Evolutionary conservation across 1,140 invertebrate genomes (phyloP).

Genomic region (Cydia strobilella): DNA sequence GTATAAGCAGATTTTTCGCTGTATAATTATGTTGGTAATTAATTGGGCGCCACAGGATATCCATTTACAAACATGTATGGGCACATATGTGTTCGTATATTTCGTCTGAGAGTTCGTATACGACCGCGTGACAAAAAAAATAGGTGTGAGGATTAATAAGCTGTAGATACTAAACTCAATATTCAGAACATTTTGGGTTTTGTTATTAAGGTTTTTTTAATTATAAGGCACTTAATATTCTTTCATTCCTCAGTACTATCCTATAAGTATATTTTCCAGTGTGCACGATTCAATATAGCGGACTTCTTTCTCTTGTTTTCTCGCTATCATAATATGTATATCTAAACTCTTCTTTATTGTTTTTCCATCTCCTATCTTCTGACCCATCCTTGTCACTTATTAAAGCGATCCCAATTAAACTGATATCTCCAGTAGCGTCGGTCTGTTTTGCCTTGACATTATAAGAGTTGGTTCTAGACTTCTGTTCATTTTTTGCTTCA

Average conservation of each 20-base stretch:
- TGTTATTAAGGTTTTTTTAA: background rate
- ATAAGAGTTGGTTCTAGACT: background rate
- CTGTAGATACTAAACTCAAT: background rate
- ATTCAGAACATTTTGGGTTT: background rate
- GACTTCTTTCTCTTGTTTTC: background rate
- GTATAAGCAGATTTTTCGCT: slow-evolving; percentile 31
- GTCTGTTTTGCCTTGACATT: background rate
- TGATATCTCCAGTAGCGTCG: background rate
- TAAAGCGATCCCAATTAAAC: background rate
- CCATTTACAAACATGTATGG: slow-evolving; percentile 41
- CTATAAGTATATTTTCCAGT: no score
- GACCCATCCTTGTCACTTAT: slow-evolving; percentile 6
- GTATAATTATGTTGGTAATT: slow-evolving; percentile 41
- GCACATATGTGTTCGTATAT: slow-evolving; percentile 13
- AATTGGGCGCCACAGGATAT: slow-evolving; percentile 48
- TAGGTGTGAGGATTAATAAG: background rate
- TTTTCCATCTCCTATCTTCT: background rate
- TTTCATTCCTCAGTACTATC: no score
- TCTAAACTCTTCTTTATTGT: background rate
- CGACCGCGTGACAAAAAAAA: background rate
- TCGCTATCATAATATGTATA: background rate
- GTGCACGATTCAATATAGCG: no score
- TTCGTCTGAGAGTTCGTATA: background rate
- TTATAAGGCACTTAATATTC: no score
- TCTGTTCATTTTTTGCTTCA: background rate